Evolutionary conservation across 2,797 vertebrate species (phyloP).

Genomic region (Arrhamphus sclerolepis): DNA sequence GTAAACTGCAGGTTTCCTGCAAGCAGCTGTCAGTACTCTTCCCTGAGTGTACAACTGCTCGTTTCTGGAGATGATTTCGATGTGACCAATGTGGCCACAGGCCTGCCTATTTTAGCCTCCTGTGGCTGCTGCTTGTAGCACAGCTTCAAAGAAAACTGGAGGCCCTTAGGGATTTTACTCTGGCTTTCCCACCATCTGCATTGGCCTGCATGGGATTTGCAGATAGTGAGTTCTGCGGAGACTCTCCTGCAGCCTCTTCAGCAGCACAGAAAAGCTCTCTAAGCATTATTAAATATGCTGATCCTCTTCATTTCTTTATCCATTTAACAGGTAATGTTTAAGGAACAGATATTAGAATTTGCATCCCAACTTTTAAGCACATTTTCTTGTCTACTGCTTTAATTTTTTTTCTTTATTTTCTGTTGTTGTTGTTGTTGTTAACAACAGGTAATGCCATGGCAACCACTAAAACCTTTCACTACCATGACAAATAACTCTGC

Average conservation of each 20-base stretch:
- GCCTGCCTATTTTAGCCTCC: slow-evolving; percentile 44
- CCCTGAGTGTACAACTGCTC: slow-evolving; percentile 37
- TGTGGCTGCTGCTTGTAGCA: slow-evolving; percentile 49
- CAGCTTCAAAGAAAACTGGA: slow-evolving; percentile 65
- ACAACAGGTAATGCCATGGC: no score
- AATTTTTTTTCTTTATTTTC: slow-evolving; percentile 27
- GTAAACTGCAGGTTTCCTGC: slow-evolving; percentile 15
- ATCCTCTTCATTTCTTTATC: neutral
- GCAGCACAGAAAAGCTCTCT: neutral
- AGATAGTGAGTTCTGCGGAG: slow-evolving; percentile 51
- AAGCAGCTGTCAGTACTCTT: slow-evolving; percentile 16
- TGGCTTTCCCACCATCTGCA: slow-evolving; percentile 78
- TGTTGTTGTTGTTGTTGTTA: no score
- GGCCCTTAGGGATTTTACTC: slow-evolving; percentile 69
- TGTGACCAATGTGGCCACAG: slow-evolving; percentile 39
- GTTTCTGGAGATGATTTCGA: slow-evolving; percentile 49
- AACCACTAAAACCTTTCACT: no score
- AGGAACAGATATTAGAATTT: slow-evolving; percentile 10
- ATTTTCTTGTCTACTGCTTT: no score
- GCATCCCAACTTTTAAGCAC: slow-evolving; percentile 28
- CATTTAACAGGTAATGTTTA: no score
- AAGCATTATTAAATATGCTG: slow-evolving; percentile 11
- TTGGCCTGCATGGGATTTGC: slow-evolving; percentile 55
- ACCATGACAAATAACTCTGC: no score
- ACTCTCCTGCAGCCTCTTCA: slow-evolving; percentile 32